Conservation (phyloP, 2,797 vertebrate species). For the Cyprinodon diabolis region DNA sequence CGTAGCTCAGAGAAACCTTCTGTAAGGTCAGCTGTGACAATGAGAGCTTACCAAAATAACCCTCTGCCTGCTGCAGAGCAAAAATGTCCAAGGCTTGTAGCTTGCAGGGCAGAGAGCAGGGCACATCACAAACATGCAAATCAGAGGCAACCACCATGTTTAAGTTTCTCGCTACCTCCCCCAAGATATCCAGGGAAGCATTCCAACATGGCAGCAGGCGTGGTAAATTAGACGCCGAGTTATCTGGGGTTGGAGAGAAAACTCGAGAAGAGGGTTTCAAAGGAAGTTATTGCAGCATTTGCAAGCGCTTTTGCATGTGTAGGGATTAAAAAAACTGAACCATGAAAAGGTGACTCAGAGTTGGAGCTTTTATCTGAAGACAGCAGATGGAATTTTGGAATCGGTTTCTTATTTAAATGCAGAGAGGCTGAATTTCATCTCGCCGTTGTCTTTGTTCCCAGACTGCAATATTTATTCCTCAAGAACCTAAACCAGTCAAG, state of each 20-base stretch:
- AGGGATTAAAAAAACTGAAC: conserved; percentile 26
- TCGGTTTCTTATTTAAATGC: conserved; percentile 25
- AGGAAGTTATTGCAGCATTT: conserved; percentile 32
- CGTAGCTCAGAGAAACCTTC: conserved; percentile 52
- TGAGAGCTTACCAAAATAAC: conserved; percentile 61
- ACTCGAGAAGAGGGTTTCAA: conserved; percentile 25
- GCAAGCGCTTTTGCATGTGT: conserved; percentile 25
- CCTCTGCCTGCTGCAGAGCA: conserved; percentile 50
- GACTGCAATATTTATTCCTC: conserved; percentile 50
- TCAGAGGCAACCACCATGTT: conserved; percentile 33
- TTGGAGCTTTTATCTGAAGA: conserved; percentile 24
- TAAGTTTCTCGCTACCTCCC: conserved; percentile 2
- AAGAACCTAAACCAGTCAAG: conserved; percentile 46
- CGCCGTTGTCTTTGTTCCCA: conserved; percentile 19
- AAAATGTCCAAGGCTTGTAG: conserved; percentile 16
- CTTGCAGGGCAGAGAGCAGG: not conserved
- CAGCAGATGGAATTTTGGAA: conserved; percentile 37
- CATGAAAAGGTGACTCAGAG: conserved; percentile 10
- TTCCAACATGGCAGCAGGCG: conserved; percentile 46
- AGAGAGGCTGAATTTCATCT: conserved; percentile 41
- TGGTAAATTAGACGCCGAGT: conserved; percentile 33
- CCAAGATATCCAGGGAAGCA: conserved; percentile 31
- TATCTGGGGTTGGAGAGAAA: conserved; percentile 42
- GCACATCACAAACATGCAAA: conserved; percentile 50
- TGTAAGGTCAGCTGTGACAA: conserved; percentile 57